Percentiles rank a stretch among this genome's conserved stretches.
Conservation (phyloP, 2,113 vertebrate species). For the Rutilus rutilus region DNA sequence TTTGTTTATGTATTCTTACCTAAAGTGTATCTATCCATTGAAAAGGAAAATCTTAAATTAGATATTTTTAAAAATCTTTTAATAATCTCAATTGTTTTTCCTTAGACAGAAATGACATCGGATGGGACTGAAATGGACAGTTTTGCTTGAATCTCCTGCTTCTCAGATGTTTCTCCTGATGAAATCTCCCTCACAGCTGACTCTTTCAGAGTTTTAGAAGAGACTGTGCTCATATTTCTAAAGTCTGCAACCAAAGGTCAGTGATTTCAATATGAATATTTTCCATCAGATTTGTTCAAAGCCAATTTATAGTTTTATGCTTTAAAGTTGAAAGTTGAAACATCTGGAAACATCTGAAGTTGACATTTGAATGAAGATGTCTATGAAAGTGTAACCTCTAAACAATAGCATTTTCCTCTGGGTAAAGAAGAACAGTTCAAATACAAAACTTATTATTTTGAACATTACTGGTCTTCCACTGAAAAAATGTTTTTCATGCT, state of each 20-base stretch:
- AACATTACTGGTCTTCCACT: background rate
- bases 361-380: background rate
- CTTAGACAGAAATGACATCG: background rate
- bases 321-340: background rate
- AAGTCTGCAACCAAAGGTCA: constrained; percentile 11
- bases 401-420: background rate
- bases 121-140: background rate
- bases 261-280: constrained; percentile 16
- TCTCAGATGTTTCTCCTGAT: background rate
- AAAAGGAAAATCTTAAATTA: background rate
- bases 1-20: too few species aligned
- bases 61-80: background rate
- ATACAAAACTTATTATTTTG: background rate
- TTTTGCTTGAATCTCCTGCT: background rate
- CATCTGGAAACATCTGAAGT: too few species aligned
- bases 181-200: background rate
- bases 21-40: too few species aligned
- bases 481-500: background rate
- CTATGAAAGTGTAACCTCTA: background rate
- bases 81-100: background rate
- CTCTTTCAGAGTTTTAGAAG: background rate
- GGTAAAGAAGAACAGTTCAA: background rate
- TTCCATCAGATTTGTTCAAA: background rate
- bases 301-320: background rate
- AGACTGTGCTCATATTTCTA: background rate